Evolutionary conservation across 2,113 vertebrate species (phyloP).

Genomic region (Tragelaphus buxtoni): DNA sequence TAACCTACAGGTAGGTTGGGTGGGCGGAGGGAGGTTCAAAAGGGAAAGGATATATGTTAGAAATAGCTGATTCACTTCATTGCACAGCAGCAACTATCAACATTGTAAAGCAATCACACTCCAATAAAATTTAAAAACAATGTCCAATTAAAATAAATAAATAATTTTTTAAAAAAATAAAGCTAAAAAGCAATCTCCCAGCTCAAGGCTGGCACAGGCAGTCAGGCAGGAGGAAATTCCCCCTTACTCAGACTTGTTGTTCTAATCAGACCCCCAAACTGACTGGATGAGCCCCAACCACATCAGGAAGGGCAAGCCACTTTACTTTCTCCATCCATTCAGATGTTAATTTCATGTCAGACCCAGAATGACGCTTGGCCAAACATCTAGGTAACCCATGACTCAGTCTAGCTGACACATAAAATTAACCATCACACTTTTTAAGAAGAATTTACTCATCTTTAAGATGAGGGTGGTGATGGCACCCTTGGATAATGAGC

Average conservation of each 20-base stretch:
- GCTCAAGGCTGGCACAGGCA: neutral
- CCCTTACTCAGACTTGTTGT: neutral
- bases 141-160: neutral
- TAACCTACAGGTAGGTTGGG: neutral
- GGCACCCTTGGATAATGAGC: neutral
- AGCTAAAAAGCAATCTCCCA: neutral
- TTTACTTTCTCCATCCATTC: neutral
- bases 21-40: neutral
- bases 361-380: neutral
- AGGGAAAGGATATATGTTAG: neutral
- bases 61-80: neutral
- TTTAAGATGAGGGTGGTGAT: neutral
- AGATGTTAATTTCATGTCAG: neutral
- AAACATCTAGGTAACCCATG: neutral
- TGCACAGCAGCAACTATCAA: neutral
- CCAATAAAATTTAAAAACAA: neutral
- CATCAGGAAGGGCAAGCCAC: neutral
- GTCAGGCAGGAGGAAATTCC: neutral
- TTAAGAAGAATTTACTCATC: neutral
- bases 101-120: neutral
- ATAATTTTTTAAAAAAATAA: neutral
- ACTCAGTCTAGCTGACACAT: neutral
- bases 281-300: neutral
- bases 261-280: neutral
- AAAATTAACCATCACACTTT: neutral